Evolutionary conservation across 1,140 invertebrate genomes (phyloP).

Genomic region (Neodiprion virginianus): DNA sequence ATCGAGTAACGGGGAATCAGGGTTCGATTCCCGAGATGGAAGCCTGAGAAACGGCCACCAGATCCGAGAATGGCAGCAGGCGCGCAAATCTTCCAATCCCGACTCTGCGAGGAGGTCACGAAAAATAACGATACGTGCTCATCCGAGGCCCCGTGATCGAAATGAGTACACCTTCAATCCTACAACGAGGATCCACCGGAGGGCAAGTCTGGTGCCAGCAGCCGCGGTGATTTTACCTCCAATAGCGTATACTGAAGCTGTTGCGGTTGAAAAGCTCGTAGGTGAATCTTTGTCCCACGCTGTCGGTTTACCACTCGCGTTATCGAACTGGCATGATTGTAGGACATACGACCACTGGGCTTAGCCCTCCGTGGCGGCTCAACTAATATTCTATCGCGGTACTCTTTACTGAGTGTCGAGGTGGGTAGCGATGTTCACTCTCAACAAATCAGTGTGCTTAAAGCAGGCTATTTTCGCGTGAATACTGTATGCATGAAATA

Average conservation of each 20-base stretch:
- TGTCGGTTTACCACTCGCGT: constrained; percentile 65
- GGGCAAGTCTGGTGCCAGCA: constrained; percentile 92
- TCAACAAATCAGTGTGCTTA: constrained; percentile 88
- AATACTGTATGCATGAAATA: too few species aligned
- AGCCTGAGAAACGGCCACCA: too few species aligned
- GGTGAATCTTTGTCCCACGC: constrained; percentile 72
- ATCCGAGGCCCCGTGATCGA: constrained; percentile 81
- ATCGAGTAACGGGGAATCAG: constrained; percentile 68
- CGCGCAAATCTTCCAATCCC: constrained; percentile 83
- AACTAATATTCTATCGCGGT: constrained; percentile 55
- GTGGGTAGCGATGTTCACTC: constrained; percentile 66
- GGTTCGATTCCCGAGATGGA: constrained; percentile 70
- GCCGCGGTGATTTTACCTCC: constrained; percentile 91
- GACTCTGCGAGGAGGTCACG: constrained; percentile 81
- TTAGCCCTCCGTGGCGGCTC: too few species aligned
- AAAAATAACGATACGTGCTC: constrained; percentile 88
- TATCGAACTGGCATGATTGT: too few species aligned
- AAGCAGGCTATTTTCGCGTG: too few species aligned
- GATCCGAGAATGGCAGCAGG: constrained; percentile 92
- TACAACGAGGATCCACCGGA: constrained; percentile 88
- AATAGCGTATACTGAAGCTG: constrained; percentile 90
- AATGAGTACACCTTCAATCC: constrained; percentile 91
- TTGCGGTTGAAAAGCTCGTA: constrained; percentile 82
- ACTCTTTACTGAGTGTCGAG: constrained; percentile 62
- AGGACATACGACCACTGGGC: too few species aligned